phyloP scores from a whole-genome alignment of 2,888 invertebrate genomes.

The Calliopum simillimum region DNA sequence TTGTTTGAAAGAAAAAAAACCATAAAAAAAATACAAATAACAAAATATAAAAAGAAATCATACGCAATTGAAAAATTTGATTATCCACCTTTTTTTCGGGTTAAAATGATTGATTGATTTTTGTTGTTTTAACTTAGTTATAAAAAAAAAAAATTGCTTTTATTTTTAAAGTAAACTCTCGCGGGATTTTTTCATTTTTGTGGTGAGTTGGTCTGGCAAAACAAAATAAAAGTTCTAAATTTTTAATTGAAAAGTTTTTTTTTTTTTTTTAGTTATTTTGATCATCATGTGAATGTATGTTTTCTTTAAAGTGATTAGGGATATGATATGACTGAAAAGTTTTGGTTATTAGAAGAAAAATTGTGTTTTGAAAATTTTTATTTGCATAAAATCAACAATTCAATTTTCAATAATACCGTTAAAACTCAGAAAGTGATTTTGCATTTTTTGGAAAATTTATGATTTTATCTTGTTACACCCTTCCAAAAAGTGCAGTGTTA shows the following conservation, averaged over 20 bases:
- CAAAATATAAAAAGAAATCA: neutral
- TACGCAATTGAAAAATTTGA: neutral
- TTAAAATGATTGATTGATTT: slow-evolving; percentile 35
- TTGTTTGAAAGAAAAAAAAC: neutral
- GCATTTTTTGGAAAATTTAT: too few relatives aligned
- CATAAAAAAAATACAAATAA: neutral
- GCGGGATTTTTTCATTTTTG: neutral
- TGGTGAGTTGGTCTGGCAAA: neutral
- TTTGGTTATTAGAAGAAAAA: too few relatives aligned
- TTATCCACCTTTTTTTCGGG: neutral
- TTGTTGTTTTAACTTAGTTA: neutral
- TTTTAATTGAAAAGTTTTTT: neutral
- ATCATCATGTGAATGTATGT: neutral
- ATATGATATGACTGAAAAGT: too few relatives aligned
- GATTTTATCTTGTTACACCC: too few relatives aligned
- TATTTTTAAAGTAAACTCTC: neutral
- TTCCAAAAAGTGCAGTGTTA: too few relatives aligned
- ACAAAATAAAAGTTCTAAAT: neutral
- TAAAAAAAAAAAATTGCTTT: neutral
- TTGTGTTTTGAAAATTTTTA: too few relatives aligned
- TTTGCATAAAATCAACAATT: too few relatives aligned
- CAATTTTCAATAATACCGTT: too few relatives aligned
- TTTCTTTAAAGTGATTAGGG: too few relatives aligned
- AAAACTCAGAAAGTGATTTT: too few relatives aligned
- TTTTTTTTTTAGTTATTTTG: neutral